A percentile compares a stretch with the other conserved stretches of the same genome.
These are phyloP conservation scores for Temnothorax nylanderi DNA, from an alignment of 1,140 invertebrate species.

Conservation along the genomic window DNA sequence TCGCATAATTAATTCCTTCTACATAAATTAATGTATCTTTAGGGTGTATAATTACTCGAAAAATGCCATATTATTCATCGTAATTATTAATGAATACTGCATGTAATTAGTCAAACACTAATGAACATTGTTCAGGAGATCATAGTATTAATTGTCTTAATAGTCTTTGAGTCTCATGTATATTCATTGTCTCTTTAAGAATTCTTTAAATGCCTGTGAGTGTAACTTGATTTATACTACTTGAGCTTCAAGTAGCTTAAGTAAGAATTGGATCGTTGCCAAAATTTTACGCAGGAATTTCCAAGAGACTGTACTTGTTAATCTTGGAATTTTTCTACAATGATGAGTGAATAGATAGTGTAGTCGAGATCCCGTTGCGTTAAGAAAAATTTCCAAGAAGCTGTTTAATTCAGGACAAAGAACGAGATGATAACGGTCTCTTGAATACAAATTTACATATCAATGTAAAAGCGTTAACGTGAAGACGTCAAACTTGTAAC, in stretches of 20 bases:
- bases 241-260: conserved; percentile 19
- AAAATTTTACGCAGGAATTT: not conserved
- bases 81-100: not conserved
- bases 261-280: not conserved
- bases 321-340: not conserved
- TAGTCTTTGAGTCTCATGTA: not conserved
- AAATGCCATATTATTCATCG: not conserved
- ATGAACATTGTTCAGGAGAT: not conserved
- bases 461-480: conserved; percentile 14
- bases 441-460: conserved; percentile 21
- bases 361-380: not conserved
- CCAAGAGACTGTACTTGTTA: not conserved
- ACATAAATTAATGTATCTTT: not conserved
- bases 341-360: not conserved
- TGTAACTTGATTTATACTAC: conserved; percentile 5
- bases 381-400: conserved; percentile 8
- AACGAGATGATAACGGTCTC: not conserved
- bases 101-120: not conserved
- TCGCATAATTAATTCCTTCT: not conserved
- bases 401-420: not conserved
- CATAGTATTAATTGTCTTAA: not conserved
- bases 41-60: not conserved
- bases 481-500: not conserved
- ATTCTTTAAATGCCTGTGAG: not conserved
- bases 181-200: conserved; percentile 1